Evolutionary conservation across 2,113 vertebrate genomes (phyloP).

Genomic region (Okapia johnstoni): DNA sequence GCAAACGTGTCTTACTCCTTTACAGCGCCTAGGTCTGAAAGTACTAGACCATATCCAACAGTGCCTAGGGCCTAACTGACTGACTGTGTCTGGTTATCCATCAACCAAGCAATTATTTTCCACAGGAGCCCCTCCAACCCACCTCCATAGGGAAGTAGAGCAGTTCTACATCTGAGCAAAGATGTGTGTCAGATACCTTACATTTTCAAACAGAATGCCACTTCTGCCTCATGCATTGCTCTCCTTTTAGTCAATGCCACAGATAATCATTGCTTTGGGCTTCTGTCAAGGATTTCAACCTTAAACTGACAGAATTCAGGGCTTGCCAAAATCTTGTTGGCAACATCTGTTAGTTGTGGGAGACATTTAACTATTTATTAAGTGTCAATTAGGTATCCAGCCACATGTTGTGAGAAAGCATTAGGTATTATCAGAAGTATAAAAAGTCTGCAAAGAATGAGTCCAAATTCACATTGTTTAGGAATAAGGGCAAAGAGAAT

Average conservation of each 20-base stretch:
- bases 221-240: background rate
- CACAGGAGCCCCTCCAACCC: background rate
- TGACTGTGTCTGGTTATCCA: background rate
- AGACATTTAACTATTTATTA: slow-evolving; percentile 57
- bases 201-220: background rate
- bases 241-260: slow-evolving; percentile 39
- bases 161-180: background rate
- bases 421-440: background rate
- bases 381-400: slow-evolving; percentile 32
- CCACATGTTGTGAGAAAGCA: background rate
- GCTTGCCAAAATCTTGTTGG: slow-evolving; percentile 41
- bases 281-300: slow-evolving; percentile 43
- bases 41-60: background rate
- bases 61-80: background rate
- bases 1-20: background rate
- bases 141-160: background rate
- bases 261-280: background rate
- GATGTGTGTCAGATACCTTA: background rate
- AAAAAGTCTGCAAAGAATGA: background rate
- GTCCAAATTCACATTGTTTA: background rate
- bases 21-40: background rate
- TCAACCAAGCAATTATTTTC: background rate
- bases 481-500: background rate
- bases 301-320: slow-evolving; percentile 3
- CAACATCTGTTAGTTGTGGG: slow-evolving; percentile 30